These are phyloP conservation scores for Lophius piscatorius DNA, from an alignment of 2,113 vertebrate genomes.

Conservation along the genomic window DNA sequence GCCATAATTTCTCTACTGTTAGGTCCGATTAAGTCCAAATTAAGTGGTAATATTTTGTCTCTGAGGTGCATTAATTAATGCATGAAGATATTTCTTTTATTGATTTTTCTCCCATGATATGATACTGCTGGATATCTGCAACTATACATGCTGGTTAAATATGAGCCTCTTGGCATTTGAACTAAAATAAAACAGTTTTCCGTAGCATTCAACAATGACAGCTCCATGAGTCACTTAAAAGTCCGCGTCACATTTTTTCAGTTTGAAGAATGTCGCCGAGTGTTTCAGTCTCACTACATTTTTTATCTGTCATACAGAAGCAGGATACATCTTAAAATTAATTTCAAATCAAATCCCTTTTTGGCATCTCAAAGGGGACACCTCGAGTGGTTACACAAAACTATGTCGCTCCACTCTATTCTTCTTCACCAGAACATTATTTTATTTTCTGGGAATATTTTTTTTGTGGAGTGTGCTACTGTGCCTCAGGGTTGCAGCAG, in stretches of 20 bases:
- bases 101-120: neutral
- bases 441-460: no score
- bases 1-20: no score
- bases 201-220: slow-evolving; percentile 16
- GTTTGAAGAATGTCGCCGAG: neutral
- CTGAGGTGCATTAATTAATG: neutral
- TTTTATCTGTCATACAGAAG: neutral
- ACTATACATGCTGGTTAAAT: neutral
- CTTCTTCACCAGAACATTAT: no score
- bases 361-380: slow-evolving; percentile 3
- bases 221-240: slow-evolving; percentile 8
- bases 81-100: neutral
- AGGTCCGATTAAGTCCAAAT: no score
- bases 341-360: slow-evolving; percentile 10
- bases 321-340: slow-evolving; percentile 1
- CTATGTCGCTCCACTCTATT: neutral
- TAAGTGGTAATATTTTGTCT: no score
- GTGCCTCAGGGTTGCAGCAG: no score
- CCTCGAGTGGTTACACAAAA: no score
- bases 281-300: neutral
- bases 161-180: slow-evolving; percentile 2
- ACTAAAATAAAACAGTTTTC: slow-evolving; percentile 6
- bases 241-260: neutral
- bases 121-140: neutral
- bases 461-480: no score